Percentiles rank a stretch among this genome's conserved stretches.
phyloP scores from a whole-genome alignment of 2,797 vertebrate species.

The Schizopygopsis malacanthus region DNA sequence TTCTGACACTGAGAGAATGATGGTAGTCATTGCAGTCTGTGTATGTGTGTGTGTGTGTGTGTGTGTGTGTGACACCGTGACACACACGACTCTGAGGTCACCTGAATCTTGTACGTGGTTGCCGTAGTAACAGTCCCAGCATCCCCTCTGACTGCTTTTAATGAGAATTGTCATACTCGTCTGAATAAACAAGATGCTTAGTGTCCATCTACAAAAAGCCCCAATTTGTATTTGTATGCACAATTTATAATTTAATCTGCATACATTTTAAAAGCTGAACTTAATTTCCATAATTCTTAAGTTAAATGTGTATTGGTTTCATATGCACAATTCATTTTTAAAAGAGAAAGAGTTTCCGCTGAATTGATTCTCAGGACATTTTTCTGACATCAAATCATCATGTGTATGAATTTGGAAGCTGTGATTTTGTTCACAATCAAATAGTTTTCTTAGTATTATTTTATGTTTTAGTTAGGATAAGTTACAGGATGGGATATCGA shows the following conservation, averaged over 20 bases:
- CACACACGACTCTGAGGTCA: conserved; percentile 35
- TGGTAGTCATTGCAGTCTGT: neutral
- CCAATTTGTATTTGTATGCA: conserved; percentile 26
- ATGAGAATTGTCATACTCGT: neutral
- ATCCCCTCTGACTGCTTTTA: conserved; percentile 28
- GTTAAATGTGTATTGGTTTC: neutral
- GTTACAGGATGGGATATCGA: no score
- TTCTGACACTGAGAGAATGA: neutral
- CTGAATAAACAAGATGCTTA: neutral
- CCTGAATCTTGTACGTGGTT: conserved; percentile 61
- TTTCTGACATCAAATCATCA: neutral
- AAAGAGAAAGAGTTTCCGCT: neutral
- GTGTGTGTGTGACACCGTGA: neutral
- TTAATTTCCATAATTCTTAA: neutral
- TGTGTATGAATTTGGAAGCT: no score
- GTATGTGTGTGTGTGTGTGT: conserved; percentile 19
- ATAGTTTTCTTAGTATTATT: no score
- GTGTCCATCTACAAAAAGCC: neutral
- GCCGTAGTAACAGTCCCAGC: conserved; percentile 61
- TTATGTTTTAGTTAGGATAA: no score
- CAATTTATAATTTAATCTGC: conserved; percentile 8
- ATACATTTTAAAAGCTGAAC: neutral
- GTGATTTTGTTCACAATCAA: neutral
- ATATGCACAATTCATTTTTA: neutral
- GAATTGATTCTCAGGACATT: neutral